A percentile compares a stretch with the other conserved stretches of the same genome.
Conservation (phyloP, 2,113 vertebrate species). For the Pomatostomus ruficeps region DNA sequence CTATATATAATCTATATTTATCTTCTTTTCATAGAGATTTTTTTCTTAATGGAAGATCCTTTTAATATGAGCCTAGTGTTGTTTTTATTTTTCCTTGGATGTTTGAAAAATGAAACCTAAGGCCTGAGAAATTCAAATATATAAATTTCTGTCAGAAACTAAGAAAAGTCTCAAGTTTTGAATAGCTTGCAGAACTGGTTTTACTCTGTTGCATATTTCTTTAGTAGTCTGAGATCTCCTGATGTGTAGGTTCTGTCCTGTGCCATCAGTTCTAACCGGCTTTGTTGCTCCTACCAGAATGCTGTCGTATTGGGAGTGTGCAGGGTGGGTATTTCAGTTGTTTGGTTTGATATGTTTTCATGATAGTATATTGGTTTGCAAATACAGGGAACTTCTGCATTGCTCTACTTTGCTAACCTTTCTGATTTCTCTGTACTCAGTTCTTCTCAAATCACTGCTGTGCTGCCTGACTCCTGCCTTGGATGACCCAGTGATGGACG, state of each 20-base stretch:
- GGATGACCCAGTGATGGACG: not conserved
- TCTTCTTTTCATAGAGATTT: not conserved
- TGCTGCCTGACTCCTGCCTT: not conserved
- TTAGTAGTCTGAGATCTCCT: not conserved
- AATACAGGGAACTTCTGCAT: not conserved
- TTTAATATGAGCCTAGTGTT: not conserved
- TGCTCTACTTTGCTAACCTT: not conserved
- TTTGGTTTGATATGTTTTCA: not conserved
- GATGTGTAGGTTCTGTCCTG: not conserved
- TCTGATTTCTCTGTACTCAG: constrained; percentile 8
- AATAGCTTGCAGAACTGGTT: not conserved
- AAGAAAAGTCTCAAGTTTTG: not conserved
- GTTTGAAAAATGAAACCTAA: not conserved
- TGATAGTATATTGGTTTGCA: not conserved
- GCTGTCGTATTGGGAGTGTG: not conserved
- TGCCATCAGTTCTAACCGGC: not conserved
- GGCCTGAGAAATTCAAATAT: not conserved
- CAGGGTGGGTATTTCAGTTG: not conserved
- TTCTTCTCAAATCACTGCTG: not conserved
- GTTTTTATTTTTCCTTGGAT: not conserved
- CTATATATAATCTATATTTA: not conserved
- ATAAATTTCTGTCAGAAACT: not conserved
- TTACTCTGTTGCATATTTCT: not conserved
- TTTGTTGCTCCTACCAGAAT: not conserved
- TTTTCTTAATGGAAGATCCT: not conserved